Conservation (phyloP, 2,797 vertebrate genomes). For the Spinibarbus caldwelli region DNA sequence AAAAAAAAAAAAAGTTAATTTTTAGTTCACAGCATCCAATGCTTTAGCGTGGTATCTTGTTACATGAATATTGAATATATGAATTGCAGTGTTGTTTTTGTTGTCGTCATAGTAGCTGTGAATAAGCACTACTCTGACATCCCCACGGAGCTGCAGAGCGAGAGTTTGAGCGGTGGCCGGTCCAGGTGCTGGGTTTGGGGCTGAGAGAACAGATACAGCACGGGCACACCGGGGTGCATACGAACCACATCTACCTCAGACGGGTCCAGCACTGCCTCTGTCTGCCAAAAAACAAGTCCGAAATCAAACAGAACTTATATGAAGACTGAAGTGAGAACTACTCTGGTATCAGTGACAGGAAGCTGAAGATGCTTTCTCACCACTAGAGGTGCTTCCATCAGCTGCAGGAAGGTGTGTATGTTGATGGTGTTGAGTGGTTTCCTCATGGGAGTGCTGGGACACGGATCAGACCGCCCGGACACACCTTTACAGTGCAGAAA, state of each 20-base stretch:
- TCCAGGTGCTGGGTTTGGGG: constrained; percentile 83
- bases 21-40: too few species aligned
- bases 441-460: constrained; percentile 82
- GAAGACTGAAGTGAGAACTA: neutral
- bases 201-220: constrained; percentile 89
- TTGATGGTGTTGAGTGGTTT: constrained; percentile 82
- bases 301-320: neutral
- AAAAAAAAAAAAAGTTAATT: too few species aligned
- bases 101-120: constrained; percentile 77
- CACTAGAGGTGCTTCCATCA: constrained; percentile 90
- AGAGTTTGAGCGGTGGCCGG: constrained; percentile 80
- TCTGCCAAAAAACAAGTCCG: constrained; percentile 74
- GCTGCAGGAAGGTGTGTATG: constrained; percentile 90
- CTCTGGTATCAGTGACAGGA: neutral
- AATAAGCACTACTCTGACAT: constrained; percentile 85
- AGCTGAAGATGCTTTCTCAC: constrained; percentile 69
- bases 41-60: neutral
- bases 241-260: constrained; percentile 81
- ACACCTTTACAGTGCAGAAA: constrained; percentile 85
- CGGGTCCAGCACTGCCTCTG: constrained; percentile 83
- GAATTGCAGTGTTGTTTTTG: neutral
- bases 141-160: constrained; percentile 87
- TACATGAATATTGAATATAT: neutral
- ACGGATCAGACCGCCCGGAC: constrained; percentile 71
- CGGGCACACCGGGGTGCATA: constrained; percentile 85